Percentiles rank a stretch among this genome's conserved stretches.
Evolutionary conservation across 2,888 invertebrate species (phyloP).

Genomic region (Boloria selene): DNA sequence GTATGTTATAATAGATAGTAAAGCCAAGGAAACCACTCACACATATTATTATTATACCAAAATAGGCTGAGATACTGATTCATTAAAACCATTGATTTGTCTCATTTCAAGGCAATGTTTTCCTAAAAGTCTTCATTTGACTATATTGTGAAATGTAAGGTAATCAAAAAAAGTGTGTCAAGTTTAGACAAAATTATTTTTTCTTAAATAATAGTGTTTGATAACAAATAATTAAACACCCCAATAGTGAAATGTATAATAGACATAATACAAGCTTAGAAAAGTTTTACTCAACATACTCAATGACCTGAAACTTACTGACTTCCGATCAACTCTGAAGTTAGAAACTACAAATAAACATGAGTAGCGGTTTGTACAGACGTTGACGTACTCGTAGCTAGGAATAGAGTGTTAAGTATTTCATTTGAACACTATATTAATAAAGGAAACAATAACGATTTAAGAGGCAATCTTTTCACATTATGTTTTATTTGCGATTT

Average conservation of each 20-base stretch:
- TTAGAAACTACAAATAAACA: constrained; percentile 12
- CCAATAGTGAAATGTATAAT: too few species aligned
- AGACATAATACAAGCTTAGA: too few species aligned
- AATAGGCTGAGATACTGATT: neutral
- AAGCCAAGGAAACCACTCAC: constrained; percentile 13
- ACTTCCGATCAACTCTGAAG: neutral
- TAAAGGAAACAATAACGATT: constrained; percentile 24
- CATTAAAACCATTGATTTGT: neutral
- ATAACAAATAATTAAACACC: too few species aligned
- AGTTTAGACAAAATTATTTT: too few species aligned
- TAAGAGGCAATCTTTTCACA: constrained; percentile 49
- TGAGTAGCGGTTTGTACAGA: constrained; percentile 16
- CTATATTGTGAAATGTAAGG: neutral
- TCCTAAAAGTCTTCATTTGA: too few species aligned
- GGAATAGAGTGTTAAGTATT: constrained; percentile 10
- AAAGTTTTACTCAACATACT: too few species aligned
- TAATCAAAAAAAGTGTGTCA: too few species aligned
- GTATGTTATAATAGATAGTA: neutral
- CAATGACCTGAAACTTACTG: neutral
- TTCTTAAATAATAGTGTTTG: too few species aligned
- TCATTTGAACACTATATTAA: constrained; percentile 14
- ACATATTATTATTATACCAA: neutral
- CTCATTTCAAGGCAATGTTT: too few species aligned
- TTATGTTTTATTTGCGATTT: constrained; percentile 69
- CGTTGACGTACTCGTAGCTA: constrained; percentile 9